These are phyloP conservation scores for Rhabdomys pumilio DNA, from an alignment of 2,797 vertebrate genomes.

Conservation along the genomic window DNA sequence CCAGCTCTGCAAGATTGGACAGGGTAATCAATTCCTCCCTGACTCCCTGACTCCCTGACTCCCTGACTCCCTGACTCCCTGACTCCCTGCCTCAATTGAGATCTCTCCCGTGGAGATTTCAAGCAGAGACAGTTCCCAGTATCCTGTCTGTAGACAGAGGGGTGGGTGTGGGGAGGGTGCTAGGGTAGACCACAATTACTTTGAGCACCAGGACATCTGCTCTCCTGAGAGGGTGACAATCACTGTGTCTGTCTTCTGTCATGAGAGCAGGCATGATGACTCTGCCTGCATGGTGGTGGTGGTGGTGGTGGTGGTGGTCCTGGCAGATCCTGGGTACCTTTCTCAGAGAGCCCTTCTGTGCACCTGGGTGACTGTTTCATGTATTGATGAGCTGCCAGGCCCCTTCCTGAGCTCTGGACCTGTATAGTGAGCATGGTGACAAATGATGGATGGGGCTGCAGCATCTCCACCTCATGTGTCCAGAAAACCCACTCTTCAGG, in stretches of 20 bases:
- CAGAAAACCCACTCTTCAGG: neutral
- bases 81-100: neutral
- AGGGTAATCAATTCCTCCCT: neutral
- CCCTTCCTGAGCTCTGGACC: neutral
- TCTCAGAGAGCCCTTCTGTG: neutral
- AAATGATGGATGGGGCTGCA: neutral
- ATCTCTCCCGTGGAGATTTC: neutral
- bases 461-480: fast-evolving
- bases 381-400: too few species aligned
- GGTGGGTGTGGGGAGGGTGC: too few species aligned
- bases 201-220: neutral
- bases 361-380: neutral
- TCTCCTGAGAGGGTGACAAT: neutral
- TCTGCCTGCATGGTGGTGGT: fast-evolving
- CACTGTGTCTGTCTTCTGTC: neutral
- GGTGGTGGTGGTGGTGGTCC: neutral
- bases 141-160: neutral
- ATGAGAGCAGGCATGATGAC: neutral
- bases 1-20: neutral
- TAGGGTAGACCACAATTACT: too few species aligned
- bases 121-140: neutral
- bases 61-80: neutral
- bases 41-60: neutral
- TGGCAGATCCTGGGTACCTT: neutral
- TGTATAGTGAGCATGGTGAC: neutral